A percentile compares a stretch with the other conserved stretches of the same genome.
phyloP scores from a whole-genome alignment of 2,797 vertebrate species.

The Rhodeus uyekii region DNA sequence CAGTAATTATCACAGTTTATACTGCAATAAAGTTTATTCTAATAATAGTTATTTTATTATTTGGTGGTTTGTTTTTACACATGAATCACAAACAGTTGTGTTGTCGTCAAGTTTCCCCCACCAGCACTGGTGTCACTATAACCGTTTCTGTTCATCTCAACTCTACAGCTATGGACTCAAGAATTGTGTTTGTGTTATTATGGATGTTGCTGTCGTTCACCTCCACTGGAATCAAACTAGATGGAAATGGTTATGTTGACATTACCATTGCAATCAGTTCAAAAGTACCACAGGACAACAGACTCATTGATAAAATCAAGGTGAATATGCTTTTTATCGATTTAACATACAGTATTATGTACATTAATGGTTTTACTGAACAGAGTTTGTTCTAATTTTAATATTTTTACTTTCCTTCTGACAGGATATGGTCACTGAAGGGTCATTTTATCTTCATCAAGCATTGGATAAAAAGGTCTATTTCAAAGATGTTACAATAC shows the following conservation, averaged over 20 bases:
- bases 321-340: slow-evolving; percentile 15
- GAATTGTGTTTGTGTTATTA: not conserved
- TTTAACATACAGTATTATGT: too few species aligned
- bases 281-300: slow-evolving; percentile 27
- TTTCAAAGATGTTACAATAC: slow-evolving; percentile 63
- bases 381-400: not conserved
- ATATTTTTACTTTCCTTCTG: not conserved
- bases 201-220: slow-evolving; percentile 12
- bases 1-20: too few species aligned
- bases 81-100: too few species aligned
- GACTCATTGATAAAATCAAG: slow-evolving; percentile 39
- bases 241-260: slow-evolving; percentile 51
- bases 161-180: not conserved
- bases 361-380: not conserved
- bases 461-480: slow-evolving; percentile 61
- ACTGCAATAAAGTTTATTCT: too few species aligned
- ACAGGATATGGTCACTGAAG: slow-evolving; percentile 72
- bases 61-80: too few species aligned
- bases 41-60: too few species aligned
- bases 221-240: slow-evolving; percentile 41
- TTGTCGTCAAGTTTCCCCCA: too few species aligned
- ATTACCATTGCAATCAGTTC: slow-evolving; percentile 49
- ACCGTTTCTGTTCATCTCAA: not conserved
- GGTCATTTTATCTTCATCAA: slow-evolving; percentile 69
- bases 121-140: too few species aligned